These are phyloP conservation scores for Flexamia atlantica DNA, from an alignment of 2,888 invertebrate genomes.

Conservation along the genomic window DNA sequence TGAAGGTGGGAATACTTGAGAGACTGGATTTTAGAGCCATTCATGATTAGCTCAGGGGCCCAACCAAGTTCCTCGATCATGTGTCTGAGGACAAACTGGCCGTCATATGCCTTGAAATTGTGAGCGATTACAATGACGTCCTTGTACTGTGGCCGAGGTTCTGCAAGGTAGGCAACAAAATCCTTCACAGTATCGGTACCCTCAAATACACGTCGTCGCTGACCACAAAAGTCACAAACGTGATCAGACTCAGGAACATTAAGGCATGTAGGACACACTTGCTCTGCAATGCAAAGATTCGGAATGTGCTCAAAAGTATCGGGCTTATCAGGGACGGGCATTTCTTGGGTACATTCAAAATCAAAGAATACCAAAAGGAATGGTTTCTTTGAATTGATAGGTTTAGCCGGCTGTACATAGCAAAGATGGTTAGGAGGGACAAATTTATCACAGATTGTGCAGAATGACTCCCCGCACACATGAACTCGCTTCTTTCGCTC, in stretches of 20 bases:
- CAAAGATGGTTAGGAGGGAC: neutral
- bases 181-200: constrained; percentile 9
- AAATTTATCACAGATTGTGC: constrained; percentile 12
- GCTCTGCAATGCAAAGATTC: constrained; percentile 20
- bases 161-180: neutral
- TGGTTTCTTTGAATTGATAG: neutral
- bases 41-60: constrained; percentile 42
- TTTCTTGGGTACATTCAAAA: constrained; percentile 44
- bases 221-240: neutral
- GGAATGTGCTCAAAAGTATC: constrained; percentile 1
- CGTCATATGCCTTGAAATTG: constrained; percentile 10
- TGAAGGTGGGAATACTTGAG: constrained; percentile 19
- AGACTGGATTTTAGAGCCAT: constrained; percentile 10
- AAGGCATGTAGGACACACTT: constrained; percentile 31
- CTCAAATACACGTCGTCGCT: neutral
- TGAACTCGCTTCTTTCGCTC: neutral
- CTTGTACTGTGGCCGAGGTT: constrained; percentile 1
- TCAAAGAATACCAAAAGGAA: constrained; percentile 41
- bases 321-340: neutral
- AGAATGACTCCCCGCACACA: constrained; percentile 8
- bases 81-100: constrained; percentile 39
- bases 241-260: constrained; percentile 3
- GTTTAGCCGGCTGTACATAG: constrained; percentile 7
- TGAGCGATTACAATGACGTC: constrained; percentile 21
- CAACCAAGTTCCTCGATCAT: constrained; percentile 36